A percentile compares a stretch with the other conserved stretches of the same genome.
Evolutionary conservation across 2,888 invertebrate genomes (phyloP).

Genomic region (Gryllus longicercus): DNA sequence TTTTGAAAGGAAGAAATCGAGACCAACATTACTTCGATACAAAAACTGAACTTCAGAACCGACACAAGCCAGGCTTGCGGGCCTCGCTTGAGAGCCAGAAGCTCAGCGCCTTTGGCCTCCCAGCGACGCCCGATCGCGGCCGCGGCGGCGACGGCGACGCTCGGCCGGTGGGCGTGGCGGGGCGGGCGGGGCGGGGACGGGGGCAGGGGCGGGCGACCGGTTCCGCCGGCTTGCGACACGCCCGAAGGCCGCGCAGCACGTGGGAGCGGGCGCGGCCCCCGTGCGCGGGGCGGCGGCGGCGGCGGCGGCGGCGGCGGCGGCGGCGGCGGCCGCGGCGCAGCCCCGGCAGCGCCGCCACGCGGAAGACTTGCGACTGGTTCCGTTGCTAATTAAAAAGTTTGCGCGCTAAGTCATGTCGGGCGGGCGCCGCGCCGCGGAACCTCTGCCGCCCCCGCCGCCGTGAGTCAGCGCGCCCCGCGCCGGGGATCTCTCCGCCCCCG

Average conservation of each 20-base stretch:
- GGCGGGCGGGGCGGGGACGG: too few species aligned
- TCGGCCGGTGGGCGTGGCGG: not conserved
- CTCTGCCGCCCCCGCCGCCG: not conserved
- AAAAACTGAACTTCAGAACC: too few species aligned
- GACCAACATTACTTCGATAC: too few species aligned
- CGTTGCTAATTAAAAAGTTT: conserved; percentile 8
- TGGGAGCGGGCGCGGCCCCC: conserved; percentile 3
- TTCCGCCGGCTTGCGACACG: conserved; percentile 8
- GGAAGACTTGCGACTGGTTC: not conserved
- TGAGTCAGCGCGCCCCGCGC: not conserved
- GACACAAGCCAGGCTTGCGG: too few species aligned
- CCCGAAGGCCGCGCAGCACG: conserved; percentile 3
- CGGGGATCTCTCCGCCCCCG: not conserved
- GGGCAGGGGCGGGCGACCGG: not conserved
- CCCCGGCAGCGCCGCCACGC: not conserved
- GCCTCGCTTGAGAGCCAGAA: too few species aligned
- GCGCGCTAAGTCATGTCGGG: not conserved
- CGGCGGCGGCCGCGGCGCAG: not conserved
- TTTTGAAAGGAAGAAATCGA: too few species aligned
- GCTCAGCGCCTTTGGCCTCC: too few species aligned
- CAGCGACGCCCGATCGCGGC: too few species aligned
- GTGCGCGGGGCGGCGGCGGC: not conserved
- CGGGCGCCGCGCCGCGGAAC: not conserved
- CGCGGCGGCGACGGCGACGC: too few species aligned
- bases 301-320: not conserved